Evolutionary conservation across 2,113 vertebrate genomes (phyloP).

Genomic region (Melanotaenia duboulayi): DNA sequence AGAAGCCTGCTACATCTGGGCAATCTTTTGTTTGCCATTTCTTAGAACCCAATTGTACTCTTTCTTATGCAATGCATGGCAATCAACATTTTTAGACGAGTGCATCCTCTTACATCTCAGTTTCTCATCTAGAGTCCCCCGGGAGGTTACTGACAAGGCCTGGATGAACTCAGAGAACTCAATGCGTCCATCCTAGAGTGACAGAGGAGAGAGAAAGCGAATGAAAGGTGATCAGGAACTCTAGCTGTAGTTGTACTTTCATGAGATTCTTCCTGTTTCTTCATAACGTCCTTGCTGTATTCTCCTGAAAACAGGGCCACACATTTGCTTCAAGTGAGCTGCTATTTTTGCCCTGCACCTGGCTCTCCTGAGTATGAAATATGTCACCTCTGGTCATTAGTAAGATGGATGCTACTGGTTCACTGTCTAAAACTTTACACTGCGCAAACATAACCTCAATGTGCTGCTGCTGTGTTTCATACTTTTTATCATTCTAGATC

Average conservation of each 20-base stretch:
- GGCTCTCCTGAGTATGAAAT: constrained; percentile 65
- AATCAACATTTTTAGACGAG: neutral
- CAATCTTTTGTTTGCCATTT: constrained; percentile 12
- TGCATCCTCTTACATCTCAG: constrained; percentile 90
- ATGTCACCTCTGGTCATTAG: constrained; percentile 75
- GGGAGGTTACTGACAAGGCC: constrained; percentile 96
- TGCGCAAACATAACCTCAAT: constrained; percentile 14
- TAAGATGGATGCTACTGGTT: constrained; percentile 66
- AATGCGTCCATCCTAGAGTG: constrained; percentile 91
- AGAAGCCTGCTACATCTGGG: neutral
- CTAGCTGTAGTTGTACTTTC: constrained; percentile 27
- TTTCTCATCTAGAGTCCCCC: constrained; percentile 97
- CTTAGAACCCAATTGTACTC: constrained; percentile 3
- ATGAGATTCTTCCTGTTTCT: constrained; percentile 39
- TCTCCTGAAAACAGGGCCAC: constrained; percentile 70
- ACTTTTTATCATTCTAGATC: constrained; percentile 10
- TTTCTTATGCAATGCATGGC: constrained; percentile 28
- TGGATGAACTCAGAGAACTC: constrained; percentile 99
- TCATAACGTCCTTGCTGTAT: constrained; percentile 48
- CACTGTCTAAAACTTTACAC: constrained; percentile 43
- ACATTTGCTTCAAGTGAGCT: constrained; percentile 60
- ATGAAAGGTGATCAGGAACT: constrained; percentile 19
- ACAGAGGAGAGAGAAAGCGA: constrained; percentile 32
- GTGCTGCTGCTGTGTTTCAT: neutral
- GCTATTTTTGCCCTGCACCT: constrained; percentile 78